These are phyloP conservation scores for Macrotus californicus DNA, from an alignment of 2,113 vertebrate genomes.

Conservation along the genomic window DNA sequence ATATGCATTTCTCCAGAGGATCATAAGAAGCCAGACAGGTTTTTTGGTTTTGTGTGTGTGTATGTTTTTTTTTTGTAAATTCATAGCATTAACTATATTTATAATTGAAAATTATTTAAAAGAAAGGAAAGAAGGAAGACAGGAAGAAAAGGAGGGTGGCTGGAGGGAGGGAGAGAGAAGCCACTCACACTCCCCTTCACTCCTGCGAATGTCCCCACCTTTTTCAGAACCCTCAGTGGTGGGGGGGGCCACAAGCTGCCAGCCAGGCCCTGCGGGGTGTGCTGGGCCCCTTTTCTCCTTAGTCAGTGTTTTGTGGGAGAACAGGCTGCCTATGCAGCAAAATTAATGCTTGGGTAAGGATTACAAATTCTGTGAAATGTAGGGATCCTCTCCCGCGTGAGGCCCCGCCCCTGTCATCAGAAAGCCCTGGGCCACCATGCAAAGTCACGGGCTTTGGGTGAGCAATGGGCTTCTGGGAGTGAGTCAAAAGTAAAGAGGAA, in stretches of 20 bases:
- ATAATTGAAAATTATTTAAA: background rate
- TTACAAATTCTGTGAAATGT: background rate
- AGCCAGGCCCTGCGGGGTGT: background rate
- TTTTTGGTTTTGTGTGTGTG: too few species aligned
- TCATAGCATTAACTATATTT: background rate
- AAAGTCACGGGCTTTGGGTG: background rate
- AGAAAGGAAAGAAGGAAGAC: background rate
- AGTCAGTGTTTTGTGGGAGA: background rate
- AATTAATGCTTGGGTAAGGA: background rate
- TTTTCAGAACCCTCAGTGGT: background rate
- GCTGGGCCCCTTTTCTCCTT: background rate
- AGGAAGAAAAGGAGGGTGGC: background rate
- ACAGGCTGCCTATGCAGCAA: background rate
- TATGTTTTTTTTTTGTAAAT: background rate
- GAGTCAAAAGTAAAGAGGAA: background rate
- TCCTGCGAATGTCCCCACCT: background rate
- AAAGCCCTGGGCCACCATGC: background rate
- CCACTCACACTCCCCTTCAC: background rate
- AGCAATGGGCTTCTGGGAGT: background rate
- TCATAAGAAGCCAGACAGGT: background rate
- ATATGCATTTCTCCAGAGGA: background rate
- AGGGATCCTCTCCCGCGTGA: rapidly evolving
- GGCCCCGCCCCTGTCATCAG: background rate
- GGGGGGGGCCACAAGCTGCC: background rate
- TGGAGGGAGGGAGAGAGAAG: background rate